A percentile compares a stretch with the other conserved stretches of the same genome.
Evolutionary conservation across 2,797 vertebrate species (phyloP).

Genomic region (Pogoniulus pusillus): DNA sequence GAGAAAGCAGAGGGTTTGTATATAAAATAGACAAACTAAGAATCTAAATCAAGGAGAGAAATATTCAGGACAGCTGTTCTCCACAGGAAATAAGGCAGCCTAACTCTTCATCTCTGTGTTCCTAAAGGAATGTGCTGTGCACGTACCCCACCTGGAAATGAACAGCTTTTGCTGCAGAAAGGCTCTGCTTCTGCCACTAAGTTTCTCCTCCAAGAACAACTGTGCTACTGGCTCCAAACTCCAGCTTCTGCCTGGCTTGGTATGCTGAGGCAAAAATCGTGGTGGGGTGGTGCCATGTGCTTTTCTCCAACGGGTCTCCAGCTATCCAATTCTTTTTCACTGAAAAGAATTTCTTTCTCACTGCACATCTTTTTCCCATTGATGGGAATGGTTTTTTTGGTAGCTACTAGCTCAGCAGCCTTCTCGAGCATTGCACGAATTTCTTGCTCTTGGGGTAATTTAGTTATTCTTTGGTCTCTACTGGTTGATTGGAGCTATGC

Average conservation of each 20-base stretch:
- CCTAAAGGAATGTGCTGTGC: background rate
- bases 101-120: background rate
- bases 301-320: background rate
- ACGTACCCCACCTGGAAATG: background rate
- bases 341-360: too few relatives aligned
- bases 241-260: background rate
- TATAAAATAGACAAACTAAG: background rate
- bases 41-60: background rate
- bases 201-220: background rate
- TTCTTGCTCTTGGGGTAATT: background rate
- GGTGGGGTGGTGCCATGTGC: fast-evolving
- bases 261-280: background rate
- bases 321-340: background rate
- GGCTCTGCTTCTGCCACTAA: background rate
- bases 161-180: background rate
- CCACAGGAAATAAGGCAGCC: background rate
- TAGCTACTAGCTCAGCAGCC: background rate
- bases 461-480: background rate
- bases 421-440: background rate
- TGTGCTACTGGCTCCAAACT: background rate
- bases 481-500: background rate
- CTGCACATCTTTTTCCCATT: background rate
- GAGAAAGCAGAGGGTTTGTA: background rate
- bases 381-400: background rate
- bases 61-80: background rate